A percentile compares a stretch with the other conserved stretches of the same genome.
Conservation (phyloP, 1,140 invertebrate species). For the Epicauta chinensis region DNA sequence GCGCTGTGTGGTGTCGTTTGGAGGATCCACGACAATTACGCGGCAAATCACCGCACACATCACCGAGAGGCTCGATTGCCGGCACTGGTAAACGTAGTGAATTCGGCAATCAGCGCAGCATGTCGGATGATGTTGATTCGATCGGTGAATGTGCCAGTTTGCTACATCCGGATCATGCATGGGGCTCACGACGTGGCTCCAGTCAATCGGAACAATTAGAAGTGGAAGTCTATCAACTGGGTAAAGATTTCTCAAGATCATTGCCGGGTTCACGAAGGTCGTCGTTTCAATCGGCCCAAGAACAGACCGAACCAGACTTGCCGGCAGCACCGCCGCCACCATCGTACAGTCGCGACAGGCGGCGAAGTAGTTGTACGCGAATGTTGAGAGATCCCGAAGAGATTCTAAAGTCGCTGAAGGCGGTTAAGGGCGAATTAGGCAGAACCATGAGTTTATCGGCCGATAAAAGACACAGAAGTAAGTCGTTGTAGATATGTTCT, state of each 20-base stretch:
- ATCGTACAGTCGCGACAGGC: conserved; percentile 58
- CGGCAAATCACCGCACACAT: conserved; percentile 64
- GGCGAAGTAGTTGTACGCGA: conserved; percentile 70
- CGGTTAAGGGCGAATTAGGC: conserved; percentile 70
- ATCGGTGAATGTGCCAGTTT: conserved; percentile 65
- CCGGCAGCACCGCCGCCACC: conserved; percentile 48
- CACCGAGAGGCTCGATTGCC: conserved; percentile 71
- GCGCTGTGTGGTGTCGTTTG: conserved; percentile 80
- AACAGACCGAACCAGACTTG: conserved; percentile 41
- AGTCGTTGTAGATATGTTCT: conserved; percentile 40
- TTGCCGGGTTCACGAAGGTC: conserved; percentile 75
- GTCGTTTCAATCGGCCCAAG: conserved; percentile 65
- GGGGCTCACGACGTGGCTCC: conserved; percentile 72
- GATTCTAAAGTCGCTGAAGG: conserved; percentile 69
- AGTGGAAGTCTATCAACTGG: conserved; percentile 76
- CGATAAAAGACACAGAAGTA: conserved; percentile 54
- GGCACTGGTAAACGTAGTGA: conserved; percentile 57
- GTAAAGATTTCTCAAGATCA: conserved; percentile 77
- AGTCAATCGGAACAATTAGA: conserved; percentile 79
- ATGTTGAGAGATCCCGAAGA: conserved; percentile 69
- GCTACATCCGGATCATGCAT: conserved; percentile 78
- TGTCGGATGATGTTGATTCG: conserved; percentile 65
- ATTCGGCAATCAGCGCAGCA: conserved; percentile 60
- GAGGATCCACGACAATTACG: conserved; percentile 68
- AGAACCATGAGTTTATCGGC: conserved; percentile 70